Percentiles rank a stretch among this genome's conserved stretches.
These are phyloP conservation scores for Epizoanthus rinbou DNA, from an alignment of 92 coral and sea anemone genomes.

Conservation along the genomic window DNA sequence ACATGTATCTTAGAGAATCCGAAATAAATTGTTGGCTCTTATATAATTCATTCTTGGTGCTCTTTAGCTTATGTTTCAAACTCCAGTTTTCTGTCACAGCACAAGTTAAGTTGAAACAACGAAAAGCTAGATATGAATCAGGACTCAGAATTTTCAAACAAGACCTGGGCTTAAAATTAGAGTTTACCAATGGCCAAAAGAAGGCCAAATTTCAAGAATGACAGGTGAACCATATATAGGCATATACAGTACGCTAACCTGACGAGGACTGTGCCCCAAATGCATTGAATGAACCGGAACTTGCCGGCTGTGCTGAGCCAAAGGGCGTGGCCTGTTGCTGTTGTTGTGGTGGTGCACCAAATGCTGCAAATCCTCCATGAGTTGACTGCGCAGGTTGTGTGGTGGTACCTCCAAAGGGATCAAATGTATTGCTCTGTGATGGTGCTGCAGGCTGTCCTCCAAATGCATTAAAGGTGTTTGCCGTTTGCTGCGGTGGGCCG, in stretches of 20 bases:
- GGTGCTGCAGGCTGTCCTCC: slow-evolving; percentile 35
- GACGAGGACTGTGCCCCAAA: slow-evolving; percentile 76
- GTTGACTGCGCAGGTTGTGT: slow-evolving; percentile 74
- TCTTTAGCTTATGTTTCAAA: too few relatives aligned
- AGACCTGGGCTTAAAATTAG: too few relatives aligned
- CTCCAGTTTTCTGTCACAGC: too few relatives aligned
- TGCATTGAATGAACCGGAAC: slow-evolving; percentile 73
- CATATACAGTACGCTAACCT: slow-evolving; percentile 41
- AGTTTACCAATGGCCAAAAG: too few relatives aligned
- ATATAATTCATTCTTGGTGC: background rate
- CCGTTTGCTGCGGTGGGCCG: slow-evolving; percentile 50
- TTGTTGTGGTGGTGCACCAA: slow-evolving; percentile 71
- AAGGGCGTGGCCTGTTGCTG: slow-evolving; percentile 48
- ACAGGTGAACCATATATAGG: too few relatives aligned
- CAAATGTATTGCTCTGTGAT: slow-evolving; percentile 49
- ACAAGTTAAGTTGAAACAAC: too few relatives aligned
- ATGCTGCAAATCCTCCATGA: slow-evolving; percentile 88
- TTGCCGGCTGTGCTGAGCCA: slow-evolving; percentile 43
- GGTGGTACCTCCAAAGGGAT: slow-evolving; percentile 78
- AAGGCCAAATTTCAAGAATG: background rate
- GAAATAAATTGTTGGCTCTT: too few relatives aligned
- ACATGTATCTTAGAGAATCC: background rate
- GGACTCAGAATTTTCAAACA: too few relatives aligned
- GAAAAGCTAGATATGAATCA: too few relatives aligned
- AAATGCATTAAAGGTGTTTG: slow-evolving; percentile 44